phyloP scores from a whole-genome alignment of 2,113 vertebrate genomes.

The Junco hyemalis region DNA sequence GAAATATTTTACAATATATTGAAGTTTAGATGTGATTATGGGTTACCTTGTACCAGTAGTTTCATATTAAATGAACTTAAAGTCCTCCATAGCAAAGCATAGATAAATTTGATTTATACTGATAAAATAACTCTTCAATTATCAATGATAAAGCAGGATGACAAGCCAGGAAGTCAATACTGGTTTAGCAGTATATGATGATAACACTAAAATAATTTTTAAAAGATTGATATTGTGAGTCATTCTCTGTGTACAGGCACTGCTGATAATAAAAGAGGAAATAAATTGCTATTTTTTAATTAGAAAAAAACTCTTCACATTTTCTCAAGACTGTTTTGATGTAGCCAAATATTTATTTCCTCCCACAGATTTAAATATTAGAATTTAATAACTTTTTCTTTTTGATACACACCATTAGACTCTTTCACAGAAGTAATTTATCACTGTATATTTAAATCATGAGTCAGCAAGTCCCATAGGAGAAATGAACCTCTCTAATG shows the following conservation, averaged over 20 bases:
- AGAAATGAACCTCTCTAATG: not conserved
- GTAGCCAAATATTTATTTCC: not conserved
- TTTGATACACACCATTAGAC: not conserved
- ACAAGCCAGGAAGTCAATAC: not conserved
- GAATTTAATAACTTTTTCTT: not conserved
- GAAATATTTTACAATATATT: conserved; percentile 19
- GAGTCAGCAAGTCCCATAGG: conserved; percentile 16
- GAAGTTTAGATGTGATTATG: conserved; percentile 5
- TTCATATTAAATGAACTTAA: not conserved
- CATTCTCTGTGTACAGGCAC: not conserved
- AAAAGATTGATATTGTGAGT: not conserved
- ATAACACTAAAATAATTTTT: not conserved
- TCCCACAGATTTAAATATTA: not conserved
- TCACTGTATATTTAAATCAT: not conserved
- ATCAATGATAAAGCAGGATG: not conserved
- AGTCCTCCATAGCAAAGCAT: not conserved
- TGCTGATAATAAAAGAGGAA: not conserved
- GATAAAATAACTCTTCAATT: not conserved
- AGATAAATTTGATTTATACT: conserved; percentile 29
- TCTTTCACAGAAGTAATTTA: not conserved
- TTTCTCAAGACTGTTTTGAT: not conserved
- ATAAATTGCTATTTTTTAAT: not conserved
- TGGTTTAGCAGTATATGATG: not conserved
- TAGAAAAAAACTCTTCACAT: not conserved
- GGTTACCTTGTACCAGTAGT: not conserved